A percentile compares a stretch with the other conserved stretches of the same genome.
These are phyloP conservation scores for Bufo bufo DNA, from an alignment of 2,113 vertebrate species.

Conservation along the genomic window DNA sequence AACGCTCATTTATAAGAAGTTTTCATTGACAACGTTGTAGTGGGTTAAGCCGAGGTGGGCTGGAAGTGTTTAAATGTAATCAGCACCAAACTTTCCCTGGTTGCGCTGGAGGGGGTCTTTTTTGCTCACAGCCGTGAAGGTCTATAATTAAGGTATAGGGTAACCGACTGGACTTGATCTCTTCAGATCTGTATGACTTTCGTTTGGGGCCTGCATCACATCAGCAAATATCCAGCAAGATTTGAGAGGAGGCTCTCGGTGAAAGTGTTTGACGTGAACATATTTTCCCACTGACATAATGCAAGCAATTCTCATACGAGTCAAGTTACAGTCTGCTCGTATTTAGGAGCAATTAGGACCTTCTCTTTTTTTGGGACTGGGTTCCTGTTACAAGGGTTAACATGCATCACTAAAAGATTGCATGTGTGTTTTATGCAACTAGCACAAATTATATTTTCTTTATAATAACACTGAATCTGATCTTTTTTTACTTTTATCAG, in stretches of 20 bases:
- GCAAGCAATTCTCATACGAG: conserved; percentile 52
- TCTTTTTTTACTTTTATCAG: background rate
- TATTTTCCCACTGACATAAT: conserved; percentile 59
- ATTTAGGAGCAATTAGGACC: conserved; percentile 56
- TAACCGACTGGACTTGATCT: conserved; percentile 33
- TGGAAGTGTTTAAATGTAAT: conserved; percentile 56
- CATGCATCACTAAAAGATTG: conserved; percentile 1
- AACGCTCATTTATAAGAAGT: background rate
- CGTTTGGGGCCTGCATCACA: conserved; percentile 53
- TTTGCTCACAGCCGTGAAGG: conserved; percentile 10
- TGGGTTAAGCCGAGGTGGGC: background rate
- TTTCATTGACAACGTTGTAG: conserved; percentile 10
- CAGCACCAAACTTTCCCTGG: conserved; percentile 25
- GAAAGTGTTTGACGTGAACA: conserved; percentile 56
- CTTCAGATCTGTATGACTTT: conserved; percentile 38
- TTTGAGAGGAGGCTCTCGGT: conserved; percentile 45
- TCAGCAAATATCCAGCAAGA: conserved; percentile 55
- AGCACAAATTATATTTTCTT: background rate
- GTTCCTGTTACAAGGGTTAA: conserved; percentile 26
- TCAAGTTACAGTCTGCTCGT: conserved; percentile 50
- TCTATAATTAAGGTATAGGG: conserved; percentile 50
- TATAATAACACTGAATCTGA: background rate
- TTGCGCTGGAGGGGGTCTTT: background rate
- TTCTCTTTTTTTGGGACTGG: background rate
- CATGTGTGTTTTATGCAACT: background rate